Percentiles rank a stretch among this genome's conserved stretches.
Evolutionary conservation across 2,888 invertebrate species (phyloP).

Genomic region (Tiliacea aurago): DNA sequence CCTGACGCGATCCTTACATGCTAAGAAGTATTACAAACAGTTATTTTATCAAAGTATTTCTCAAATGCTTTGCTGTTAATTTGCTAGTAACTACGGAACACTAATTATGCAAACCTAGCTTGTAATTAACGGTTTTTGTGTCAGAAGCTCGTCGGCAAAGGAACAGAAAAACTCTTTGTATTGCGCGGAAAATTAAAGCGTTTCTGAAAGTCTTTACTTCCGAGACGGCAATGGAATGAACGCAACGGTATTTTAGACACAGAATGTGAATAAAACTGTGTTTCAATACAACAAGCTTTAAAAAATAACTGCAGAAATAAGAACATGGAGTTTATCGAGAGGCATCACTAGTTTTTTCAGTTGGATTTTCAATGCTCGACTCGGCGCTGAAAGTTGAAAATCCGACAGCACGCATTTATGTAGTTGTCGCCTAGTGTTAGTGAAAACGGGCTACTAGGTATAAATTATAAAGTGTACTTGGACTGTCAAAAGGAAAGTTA

Average conservation of each 20-base stretch:
- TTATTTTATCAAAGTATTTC: background rate
- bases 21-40: too few relatives aligned
- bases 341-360: background rate
- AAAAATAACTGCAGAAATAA: background rate
- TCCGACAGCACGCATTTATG: background rate
- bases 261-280: background rate
- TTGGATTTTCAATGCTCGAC: background rate
- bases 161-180: conserved; percentile 3
- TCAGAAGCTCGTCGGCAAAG: conserved; percentile 16
- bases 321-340: background rate
- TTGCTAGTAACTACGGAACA: background rate
- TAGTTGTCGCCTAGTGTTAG: background rate
- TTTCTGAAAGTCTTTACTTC: conserved; percentile 4
- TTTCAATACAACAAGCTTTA: conserved; percentile 12
- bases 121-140: conserved; percentile 36
- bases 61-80: background rate
- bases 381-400: background rate
- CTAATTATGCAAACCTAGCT: conserved; percentile 21
- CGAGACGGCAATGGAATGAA: conserved; percentile 24
- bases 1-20: background rate
- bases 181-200: background rate
- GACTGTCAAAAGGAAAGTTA: background rate
- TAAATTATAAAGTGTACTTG: background rate
- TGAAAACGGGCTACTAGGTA: background rate
- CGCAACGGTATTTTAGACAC: conserved; percentile 19